Conservation (phyloP, 2,113 vertebrate genomes). For the Lathamus discolor region DNA sequence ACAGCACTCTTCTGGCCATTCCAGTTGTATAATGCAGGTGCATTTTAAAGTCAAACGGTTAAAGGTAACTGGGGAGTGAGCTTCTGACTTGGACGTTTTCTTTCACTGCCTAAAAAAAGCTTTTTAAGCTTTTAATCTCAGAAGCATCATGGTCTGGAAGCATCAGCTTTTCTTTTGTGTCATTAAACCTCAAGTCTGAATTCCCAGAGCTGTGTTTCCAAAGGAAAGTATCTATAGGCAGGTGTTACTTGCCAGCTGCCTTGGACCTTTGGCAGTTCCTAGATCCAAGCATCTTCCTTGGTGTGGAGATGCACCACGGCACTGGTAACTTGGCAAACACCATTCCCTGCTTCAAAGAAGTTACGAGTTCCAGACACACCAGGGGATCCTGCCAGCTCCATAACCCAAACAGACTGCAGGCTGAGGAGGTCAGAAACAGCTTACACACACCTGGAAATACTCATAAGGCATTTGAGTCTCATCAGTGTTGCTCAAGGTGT, state of each 20-base stretch:
- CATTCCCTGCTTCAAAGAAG: not conserved
- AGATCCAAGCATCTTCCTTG: not conserved
- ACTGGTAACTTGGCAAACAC: not conserved
- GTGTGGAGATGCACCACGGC: fast-evolving
- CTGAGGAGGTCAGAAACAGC: conserved; percentile 1
- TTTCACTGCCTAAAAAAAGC: not conserved
- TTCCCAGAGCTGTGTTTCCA: not conserved
- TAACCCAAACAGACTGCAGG: not conserved
- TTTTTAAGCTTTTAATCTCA: not conserved
- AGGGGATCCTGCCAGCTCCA: not conserved
- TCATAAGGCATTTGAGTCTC: not conserved
- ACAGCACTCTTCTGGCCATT: not conserved
- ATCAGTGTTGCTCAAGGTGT: not conserved
- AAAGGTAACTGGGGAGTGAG: not conserved
- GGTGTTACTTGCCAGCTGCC: not conserved
- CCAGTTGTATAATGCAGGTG: fast-evolving
- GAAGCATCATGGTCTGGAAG: not conserved
- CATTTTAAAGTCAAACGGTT: not conserved
- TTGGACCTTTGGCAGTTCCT: not conserved
- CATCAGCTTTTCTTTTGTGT: not conserved
- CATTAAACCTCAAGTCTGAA: not conserved
- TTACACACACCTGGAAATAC: conserved; percentile 1
- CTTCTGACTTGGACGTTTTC: not conserved
- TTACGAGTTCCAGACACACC: not conserved
- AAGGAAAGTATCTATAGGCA: not conserved